Evolutionary conservation across 2,888 invertebrate species (phyloP).

Genomic region (Hesperia comma): DNA sequence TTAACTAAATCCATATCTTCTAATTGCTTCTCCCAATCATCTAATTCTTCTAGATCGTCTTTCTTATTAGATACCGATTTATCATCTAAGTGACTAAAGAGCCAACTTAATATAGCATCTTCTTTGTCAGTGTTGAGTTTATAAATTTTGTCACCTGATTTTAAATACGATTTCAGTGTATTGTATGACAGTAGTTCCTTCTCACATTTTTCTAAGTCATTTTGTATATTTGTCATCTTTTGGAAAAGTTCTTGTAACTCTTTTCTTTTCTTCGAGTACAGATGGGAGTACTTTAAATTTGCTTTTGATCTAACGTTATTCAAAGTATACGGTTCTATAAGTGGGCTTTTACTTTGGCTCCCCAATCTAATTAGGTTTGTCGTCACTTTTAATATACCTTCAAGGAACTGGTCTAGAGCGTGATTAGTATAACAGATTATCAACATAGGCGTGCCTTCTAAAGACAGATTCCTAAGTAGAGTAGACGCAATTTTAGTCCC

Average conservation of each 20-base stretch:
- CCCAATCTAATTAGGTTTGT: constrained; percentile 87
- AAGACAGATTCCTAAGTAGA: constrained; percentile 84
- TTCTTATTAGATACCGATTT: constrained; percentile 38
- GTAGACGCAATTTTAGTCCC: constrained; percentile 89
- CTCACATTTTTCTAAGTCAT: constrained; percentile 71
- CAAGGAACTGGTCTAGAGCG: constrained; percentile 93
- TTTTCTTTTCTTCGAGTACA: constrained; percentile 62
- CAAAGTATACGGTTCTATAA: constrained; percentile 80
- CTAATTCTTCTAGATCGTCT: constrained; percentile 40
- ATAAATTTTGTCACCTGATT: constrained; percentile 50
- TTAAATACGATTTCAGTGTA: constrained; percentile 58
- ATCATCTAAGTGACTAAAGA: constrained; percentile 60
- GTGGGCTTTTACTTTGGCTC: constrained; percentile 85
- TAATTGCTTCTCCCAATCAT: constrained; percentile 57
- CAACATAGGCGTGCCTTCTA: constrained; percentile 86
- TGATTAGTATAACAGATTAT: constrained; percentile 94
- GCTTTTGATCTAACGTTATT: constrained; percentile 62
- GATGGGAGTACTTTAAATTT: constrained; percentile 67
- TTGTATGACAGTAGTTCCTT: constrained; percentile 64
- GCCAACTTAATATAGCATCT: constrained; percentile 67
- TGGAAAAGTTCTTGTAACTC: constrained; percentile 64
- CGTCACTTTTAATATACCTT: constrained; percentile 85
- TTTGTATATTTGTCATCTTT: constrained; percentile 67
- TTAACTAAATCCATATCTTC: constrained; percentile 45
- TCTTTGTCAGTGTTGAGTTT: constrained; percentile 58